A percentile compares a stretch with the other conserved stretches of the same genome.
These are phyloP conservation scores for Hipposideros armiger DNA, from an alignment of 2,113 vertebrate genomes.

Conservation along the genomic window DNA sequence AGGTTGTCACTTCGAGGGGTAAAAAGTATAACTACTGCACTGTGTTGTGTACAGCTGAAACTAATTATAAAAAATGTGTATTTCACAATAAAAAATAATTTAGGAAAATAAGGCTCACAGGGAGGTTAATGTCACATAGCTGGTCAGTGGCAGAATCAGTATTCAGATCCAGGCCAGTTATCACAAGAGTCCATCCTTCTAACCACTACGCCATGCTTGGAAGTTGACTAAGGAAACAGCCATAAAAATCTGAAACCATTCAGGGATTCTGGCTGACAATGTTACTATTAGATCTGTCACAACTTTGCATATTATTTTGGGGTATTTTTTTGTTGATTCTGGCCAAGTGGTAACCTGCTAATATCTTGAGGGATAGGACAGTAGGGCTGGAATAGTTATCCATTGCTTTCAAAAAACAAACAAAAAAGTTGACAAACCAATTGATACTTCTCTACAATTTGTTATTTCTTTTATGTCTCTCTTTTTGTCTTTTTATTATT, in stretches of 20 bases:
- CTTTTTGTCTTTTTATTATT: too few species aligned
- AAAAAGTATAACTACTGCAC: too few species aligned
- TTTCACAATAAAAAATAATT: too few species aligned
- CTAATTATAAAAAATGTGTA: too few species aligned
- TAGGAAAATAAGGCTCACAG: not conserved
- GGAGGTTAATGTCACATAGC: not conserved
- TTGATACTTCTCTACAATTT: not conserved
- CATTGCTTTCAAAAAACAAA: not conserved
- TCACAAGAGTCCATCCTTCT: not conserved
- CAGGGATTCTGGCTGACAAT: not conserved
- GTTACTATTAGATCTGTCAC: slow-evolving; percentile 16
- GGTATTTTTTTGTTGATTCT: not conserved
- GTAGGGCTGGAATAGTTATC: not conserved
- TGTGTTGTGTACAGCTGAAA: too few species aligned
- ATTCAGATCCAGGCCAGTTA: not conserved
- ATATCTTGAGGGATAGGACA: not conserved
- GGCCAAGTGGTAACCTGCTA: not conserved
- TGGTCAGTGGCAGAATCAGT: not conserved
- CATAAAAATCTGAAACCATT: not conserved
- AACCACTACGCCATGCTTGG: not conserved
- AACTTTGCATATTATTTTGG: not conserved
- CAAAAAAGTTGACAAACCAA: not conserved
- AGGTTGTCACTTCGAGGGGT: too few species aligned
- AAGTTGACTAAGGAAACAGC: not conserved
- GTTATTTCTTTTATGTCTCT: not conserved